A percentile compares a stretch with the other conserved stretches of the same genome.
Conservation (phyloP, 2,888 invertebrate genomes). For the Margaritifera margaritifera region DNA sequence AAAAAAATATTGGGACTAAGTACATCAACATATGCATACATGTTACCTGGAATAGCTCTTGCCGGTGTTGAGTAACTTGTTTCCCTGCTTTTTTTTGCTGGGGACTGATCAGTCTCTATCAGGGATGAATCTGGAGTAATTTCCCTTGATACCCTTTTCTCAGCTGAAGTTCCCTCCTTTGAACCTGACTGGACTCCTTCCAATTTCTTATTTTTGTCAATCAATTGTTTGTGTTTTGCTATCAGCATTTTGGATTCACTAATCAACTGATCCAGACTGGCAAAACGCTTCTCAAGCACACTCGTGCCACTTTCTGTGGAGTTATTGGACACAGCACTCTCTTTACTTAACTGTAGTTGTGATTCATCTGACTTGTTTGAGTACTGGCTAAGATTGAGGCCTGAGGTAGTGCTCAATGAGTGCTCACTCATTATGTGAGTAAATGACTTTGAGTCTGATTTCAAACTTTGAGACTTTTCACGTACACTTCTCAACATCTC, state of each 20-base stretch:
- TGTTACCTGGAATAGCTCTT: no score
- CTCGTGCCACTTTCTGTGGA: constrained; percentile 14
- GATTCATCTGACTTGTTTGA: constrained; percentile 19
- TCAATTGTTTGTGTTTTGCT: constrained; percentile 44
- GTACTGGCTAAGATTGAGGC: constrained; percentile 31
- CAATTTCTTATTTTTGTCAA: constrained; percentile 41
- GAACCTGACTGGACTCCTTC: constrained; percentile 6
- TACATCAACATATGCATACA: no score
- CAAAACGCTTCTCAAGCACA: constrained; percentile 43
- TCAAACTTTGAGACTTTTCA: no score
- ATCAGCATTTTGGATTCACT: constrained; percentile 48
- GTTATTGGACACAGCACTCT: no score
- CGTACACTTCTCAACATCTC: no score
- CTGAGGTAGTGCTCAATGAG: constrained; percentile 27
- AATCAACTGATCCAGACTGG: constrained; percentile 46
- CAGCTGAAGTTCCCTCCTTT: constrained; percentile 1
- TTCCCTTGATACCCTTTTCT: constrained; percentile 6
- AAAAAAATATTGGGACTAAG: no score
- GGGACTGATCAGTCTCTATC: no score
- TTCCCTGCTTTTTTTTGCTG: no score
- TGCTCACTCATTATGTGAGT: constrained; percentile 7
- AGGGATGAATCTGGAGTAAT: background rate
- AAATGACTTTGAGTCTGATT: no score
- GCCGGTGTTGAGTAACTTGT: no score
- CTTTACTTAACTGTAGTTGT: no score